Evolutionary conservation across 64 coral and sea anemone genomes (phyloP), one percentile per base, ranked within the genome.

Genomic region (Porites lutea): DNA sequence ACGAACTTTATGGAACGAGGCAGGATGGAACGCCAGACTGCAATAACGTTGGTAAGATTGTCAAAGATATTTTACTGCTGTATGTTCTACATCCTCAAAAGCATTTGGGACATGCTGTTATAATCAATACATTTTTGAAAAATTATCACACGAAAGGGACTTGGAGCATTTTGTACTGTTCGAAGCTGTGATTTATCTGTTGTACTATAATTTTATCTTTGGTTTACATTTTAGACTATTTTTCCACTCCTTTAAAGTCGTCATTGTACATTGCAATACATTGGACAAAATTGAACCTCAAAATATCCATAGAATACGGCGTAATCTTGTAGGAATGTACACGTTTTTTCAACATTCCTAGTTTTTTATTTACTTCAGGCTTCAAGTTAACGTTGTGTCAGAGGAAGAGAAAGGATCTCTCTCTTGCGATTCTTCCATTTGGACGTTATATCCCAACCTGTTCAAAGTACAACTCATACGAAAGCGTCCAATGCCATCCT

Each of bases 401-500:
- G 62, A 69, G 47, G 46, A 83, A 68, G 16, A 83, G 60, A 68
- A 67, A 49, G 81, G 81, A 83, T n/a, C 61, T 67, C 45, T 67
- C 47, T 4, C 61, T 49, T 13, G 14, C 44, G 20, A 47, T 13
- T 51, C 48, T 53, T 46, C 59, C 82, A 27, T 68, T 84, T 57
- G 71, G 74, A n/a, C 70, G 23, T 60, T 92, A 75, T 59, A 45
- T 87, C 18, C 91, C 82, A 48, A 77, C 47, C 10, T 92, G 91
- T 57, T 74, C 72, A 27, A 72, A 61, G 22, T 43, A 12, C 13
- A 84, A 84, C 57, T 74, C 70, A 14, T 92, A 87, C 22, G 70
- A 92, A 55, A 62, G 21, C 10, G 82, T 92, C 19, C 91, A 92
- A 71, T 92, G 91, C 64, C 61, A 86, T 27, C 61, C 91, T 47